Base-by-base conservation (phyloP, 2,113 vertebrate genomes). In the Lamprologus callipterus region DNA sequence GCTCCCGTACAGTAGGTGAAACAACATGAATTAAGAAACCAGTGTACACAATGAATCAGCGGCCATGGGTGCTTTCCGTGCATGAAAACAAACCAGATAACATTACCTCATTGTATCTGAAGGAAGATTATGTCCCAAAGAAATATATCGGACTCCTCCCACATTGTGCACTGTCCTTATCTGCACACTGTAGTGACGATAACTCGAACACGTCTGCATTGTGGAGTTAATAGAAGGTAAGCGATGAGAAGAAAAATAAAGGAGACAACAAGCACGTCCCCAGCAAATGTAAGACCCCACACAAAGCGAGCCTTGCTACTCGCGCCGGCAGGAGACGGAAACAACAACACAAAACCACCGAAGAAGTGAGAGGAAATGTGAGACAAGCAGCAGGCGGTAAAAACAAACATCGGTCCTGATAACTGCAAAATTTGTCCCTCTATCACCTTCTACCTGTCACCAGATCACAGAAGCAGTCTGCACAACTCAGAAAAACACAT, bases 391-490 rank as follows among this genome's bases (percentile, higher is more conserved):
- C 21, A 26, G 42, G 70, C 9, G 6, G 42, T 31, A 12, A 75
- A 75, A 75, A 31, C 23, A 49, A 75, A 31, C 70, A 75, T 7
- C 0, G 45, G 45, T 49, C 73, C 26, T 31, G 73, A 78, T 78
- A 51, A 78, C 26, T 51, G 42, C 73, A 31, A 78, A 78, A 78
- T 33, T 4, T 78, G 73, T 33, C 26, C 13, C 73, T 8, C 16
- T 51, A 47, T 78, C 73, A 51, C 45, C 47, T 78, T 51, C 45
- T 51, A n/a, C 42, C 7, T 78, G 45, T 51, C 70, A 45, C 40
- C 40, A 73, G 21, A 45, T 26, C 3, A 51, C 73, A 51, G 16
- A 51, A n/a, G 17, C 26, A 78, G 10, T n/a, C 26, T 0, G 42
- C 8, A 47, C 21, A 10, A 28, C 40, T 47, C 21, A 78, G 42